Conservation (phyloP, 2,113 vertebrate genomes). For the Ciconia stormi region DNA sequence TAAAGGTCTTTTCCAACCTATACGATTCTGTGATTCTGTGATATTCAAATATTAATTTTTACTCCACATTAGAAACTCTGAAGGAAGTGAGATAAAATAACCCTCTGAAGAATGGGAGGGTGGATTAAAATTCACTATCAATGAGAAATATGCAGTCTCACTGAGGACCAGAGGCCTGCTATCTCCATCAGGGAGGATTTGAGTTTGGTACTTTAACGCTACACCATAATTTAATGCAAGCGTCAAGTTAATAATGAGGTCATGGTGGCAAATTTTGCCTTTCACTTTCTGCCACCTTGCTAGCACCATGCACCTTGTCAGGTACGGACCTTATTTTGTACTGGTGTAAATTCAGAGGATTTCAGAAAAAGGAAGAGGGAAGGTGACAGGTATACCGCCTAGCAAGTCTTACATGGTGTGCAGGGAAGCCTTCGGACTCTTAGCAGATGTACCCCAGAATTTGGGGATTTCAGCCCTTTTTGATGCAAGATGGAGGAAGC, state of each 20-base stretch:
- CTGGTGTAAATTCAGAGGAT: background rate
- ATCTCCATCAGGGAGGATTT: background rate
- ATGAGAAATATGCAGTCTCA: background rate
- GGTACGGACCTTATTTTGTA: background rate
- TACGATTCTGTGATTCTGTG: no score
- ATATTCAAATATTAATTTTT: background rate
- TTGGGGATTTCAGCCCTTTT: background rate
- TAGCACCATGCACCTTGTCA: background rate
- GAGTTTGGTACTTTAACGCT: background rate
- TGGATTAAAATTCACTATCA: background rate
- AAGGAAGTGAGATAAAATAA: background rate
- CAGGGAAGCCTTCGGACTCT: background rate
- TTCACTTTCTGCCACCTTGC: background rate
- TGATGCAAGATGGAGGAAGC: background rate
- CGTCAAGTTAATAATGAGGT: background rate
- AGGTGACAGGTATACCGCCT: background rate
- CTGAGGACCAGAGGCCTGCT: background rate
- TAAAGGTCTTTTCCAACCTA: no score
- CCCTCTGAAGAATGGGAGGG: background rate
- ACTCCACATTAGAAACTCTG: background rate
- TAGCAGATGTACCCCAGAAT: background rate
- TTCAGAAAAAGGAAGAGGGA: background rate
- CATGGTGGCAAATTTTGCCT: background rate
- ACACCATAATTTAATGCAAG: background rate
- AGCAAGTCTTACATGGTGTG: background rate